Conservation (phyloP, 2,888 invertebrate species). For the Liposcelis brunnea region DNA sequence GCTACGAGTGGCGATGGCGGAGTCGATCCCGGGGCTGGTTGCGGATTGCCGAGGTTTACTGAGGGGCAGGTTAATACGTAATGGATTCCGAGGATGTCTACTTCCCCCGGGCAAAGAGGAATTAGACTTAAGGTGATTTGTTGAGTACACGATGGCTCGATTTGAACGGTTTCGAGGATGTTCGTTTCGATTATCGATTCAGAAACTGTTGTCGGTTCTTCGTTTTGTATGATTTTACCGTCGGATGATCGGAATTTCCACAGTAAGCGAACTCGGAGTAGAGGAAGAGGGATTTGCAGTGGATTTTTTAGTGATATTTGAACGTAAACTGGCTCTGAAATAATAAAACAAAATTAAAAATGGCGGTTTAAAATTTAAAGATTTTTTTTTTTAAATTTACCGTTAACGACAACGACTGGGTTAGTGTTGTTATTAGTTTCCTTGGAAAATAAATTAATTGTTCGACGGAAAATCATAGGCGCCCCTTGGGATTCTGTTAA, state of each 20-base stretch:
- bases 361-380: constrained; percentile 22
- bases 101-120: constrained; percentile 53
- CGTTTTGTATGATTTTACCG: constrained; percentile 13
- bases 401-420: background rate
- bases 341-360: background rate
- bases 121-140: constrained; percentile 51
- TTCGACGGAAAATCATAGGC: constrained; percentile 5
- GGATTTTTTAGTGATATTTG: constrained; percentile 60
- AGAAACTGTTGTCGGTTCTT: background rate
- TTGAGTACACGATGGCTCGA: constrained; percentile 42
- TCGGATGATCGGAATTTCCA: constrained; percentile 43
- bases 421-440: constrained; percentile 8
- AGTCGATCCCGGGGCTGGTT: too few species aligned
- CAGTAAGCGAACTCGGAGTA: constrained; percentile 51
- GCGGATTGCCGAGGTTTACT: background rate
- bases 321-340: constrained; percentile 61
- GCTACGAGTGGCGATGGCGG: constrained; percentile 27
- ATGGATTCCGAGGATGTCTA: constrained; percentile 56
- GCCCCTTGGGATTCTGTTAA: constrained; percentile 1
- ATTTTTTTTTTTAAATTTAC: constrained; percentile 17
- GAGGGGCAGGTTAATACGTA: constrained; percentile 34
- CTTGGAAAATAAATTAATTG: constrained; percentile 13
- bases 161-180: constrained; percentile 31
- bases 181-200: background rate
- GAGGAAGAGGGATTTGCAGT: constrained; percentile 47